phyloP scores from a whole-genome alignment of 2,113 vertebrate species.

The Clarias batrachus region DNA sequence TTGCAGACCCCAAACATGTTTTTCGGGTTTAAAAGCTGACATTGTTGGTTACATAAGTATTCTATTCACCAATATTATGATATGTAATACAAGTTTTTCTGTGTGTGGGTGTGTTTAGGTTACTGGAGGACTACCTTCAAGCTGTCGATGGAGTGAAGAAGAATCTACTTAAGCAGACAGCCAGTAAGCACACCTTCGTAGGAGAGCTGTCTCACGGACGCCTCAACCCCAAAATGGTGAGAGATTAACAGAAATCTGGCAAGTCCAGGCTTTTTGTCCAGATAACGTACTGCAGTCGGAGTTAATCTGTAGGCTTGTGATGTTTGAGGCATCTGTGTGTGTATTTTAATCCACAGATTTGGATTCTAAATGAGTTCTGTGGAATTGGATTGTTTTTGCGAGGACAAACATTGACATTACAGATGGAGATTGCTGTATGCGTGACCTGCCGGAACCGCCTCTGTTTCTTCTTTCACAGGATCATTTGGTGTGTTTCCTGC shows the following conservation, averaged over 20 bases:
- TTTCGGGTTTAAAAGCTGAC: background rate
- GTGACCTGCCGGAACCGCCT: conserved; percentile 7
- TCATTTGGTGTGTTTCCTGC: conserved; percentile 97
- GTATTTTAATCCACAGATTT: conserved; percentile 24
- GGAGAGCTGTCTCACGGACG: conserved; percentile 89
- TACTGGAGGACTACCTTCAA: conserved; percentile 89
- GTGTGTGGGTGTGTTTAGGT: conserved; percentile 57
- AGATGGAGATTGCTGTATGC: conserved; percentile 7
- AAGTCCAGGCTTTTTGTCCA: background rate
- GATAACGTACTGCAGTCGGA: background rate
- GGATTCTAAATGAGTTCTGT: conserved; percentile 8
- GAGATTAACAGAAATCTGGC: background rate
- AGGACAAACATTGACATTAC: conserved; percentile 3
- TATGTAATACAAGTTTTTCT: conserved; percentile 17
- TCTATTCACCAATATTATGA: background rate
- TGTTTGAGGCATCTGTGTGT: conserved; percentile 6
- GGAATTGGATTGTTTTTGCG: conserved; percentile 16
- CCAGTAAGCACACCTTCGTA: conserved; percentile 81
- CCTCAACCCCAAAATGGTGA: conserved; percentile 96
- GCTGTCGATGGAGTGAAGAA: conserved; percentile 87
- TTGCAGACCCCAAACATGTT: background rate
- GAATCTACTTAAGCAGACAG: conserved; percentile 81
- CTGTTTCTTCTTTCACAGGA: conserved; percentile 72
- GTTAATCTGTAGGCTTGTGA: conserved; percentile 9
- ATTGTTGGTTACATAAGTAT: background rate